Evolutionary conservation across 2,797 vertebrate species (phyloP).

Genomic region (Varecia variegata): DNA sequence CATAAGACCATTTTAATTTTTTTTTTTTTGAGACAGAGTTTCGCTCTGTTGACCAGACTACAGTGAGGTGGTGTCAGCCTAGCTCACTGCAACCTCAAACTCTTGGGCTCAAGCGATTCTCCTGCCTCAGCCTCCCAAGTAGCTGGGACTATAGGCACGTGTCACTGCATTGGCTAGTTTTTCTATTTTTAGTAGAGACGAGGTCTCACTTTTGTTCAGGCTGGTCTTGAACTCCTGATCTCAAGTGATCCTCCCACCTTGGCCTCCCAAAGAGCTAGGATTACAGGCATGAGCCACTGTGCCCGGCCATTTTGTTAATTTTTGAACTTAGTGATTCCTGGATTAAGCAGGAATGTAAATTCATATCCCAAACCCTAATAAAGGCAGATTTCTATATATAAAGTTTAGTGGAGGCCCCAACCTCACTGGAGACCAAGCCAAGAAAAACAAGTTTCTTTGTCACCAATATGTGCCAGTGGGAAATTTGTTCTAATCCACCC

Average conservation of each 20-base stretch:
- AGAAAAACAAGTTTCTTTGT: not conserved
- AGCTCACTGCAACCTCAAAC: not conserved
- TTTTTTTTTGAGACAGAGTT: not conserved
- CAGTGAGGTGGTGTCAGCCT: not conserved
- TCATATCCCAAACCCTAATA: not conserved
- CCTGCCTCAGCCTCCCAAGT: not conserved
- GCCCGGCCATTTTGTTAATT: not conserved
- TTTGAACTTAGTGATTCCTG: not conserved
- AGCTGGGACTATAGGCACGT: not conserved
- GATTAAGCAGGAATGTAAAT: not conserved
- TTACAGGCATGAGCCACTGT: not conserved
- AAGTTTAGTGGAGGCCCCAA: not conserved
- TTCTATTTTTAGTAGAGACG: not conserved
- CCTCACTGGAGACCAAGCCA: not conserved
- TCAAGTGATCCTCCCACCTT: not conserved
- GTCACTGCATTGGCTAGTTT: not conserved
- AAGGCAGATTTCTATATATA: not conserved
- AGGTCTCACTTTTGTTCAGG: not conserved
- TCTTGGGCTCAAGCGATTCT: not conserved
- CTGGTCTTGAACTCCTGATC: not conserved
- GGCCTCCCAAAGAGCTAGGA: not conserved
- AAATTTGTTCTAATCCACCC: not conserved
- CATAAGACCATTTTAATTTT: not conserved
- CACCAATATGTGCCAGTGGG: not conserved
- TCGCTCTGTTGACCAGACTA: not conserved